Percentiles rank a stretch among this genome's conserved stretches.
Evolutionary conservation across 2,113 vertebrate species (phyloP).

Genomic region (Mus spicilegus): DNA sequence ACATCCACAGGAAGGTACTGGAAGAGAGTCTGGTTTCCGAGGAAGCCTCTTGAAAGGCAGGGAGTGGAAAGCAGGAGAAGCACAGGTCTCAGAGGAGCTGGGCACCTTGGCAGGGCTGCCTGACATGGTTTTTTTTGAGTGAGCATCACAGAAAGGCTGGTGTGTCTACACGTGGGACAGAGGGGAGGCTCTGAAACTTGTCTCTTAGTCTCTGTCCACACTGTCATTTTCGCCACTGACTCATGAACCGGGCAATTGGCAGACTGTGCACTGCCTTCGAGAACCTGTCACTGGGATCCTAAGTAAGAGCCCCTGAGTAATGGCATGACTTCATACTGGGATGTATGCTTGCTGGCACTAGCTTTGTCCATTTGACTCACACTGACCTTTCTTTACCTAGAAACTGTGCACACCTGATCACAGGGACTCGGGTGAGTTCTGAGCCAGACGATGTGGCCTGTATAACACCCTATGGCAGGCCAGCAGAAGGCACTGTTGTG

Average conservation of each 20-base stretch:
- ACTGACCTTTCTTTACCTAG: neutral
- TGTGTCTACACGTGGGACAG: too few relatives aligned
- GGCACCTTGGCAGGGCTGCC: neutral
- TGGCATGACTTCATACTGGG: too few relatives aligned
- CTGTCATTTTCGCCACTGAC: neutral
- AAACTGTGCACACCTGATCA: neutral
- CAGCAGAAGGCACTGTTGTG: neutral
- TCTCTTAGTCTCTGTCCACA: neutral
- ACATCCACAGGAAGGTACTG: neutral
- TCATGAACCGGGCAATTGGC: neutral
- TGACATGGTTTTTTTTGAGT: rapidly evolving
- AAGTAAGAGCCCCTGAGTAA: neutral
- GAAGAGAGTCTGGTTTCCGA: neutral
- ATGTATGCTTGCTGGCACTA: neutral
- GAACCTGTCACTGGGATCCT: neutral
- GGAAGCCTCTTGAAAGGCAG: neutral
- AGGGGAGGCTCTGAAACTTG: neutral
- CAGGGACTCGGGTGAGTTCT: neutral
- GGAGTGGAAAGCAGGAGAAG: too few relatives aligned
- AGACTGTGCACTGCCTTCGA: rapidly evolving
- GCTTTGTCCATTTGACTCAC: neutral
- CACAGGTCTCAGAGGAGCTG: neutral
- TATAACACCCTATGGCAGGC: too few relatives aligned
- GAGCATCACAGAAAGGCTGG: neutral
- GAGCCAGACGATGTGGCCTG: neutral